phyloP scores from a whole-genome alignment of 2,797 vertebrate species.

The Zalophus californianus region DNA sequence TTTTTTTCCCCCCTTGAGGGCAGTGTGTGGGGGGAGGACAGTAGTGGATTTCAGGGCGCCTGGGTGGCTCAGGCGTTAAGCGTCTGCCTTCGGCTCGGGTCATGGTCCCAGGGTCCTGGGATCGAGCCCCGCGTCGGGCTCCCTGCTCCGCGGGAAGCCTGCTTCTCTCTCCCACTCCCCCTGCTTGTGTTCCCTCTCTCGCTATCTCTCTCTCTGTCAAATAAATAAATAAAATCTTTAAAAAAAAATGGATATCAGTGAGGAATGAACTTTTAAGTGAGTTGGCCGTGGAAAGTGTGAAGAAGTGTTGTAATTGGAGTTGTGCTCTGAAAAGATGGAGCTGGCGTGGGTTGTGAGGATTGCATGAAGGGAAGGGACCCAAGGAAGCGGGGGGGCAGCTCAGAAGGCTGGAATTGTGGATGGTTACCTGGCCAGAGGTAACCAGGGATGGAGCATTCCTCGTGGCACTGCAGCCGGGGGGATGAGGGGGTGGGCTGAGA shows the following conservation, averaged over 20 bases:
- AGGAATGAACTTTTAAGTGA: background rate
- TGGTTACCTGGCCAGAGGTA: background rate
- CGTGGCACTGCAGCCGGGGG: background rate
- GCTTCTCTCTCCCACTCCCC: too few species aligned
- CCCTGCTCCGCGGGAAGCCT: too few species aligned
- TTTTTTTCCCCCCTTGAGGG: rapidly evolving
- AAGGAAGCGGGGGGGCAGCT: background rate
- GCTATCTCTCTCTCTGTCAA: too few species aligned
- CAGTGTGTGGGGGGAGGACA: too few species aligned
- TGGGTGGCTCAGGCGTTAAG: too few species aligned
- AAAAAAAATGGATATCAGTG: background rate
- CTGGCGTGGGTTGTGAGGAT: background rate
- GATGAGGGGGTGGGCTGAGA: background rate
- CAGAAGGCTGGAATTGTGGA: background rate
- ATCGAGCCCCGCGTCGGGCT: too few species aligned
- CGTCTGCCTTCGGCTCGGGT: too few species aligned
- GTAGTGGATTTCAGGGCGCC: background rate
- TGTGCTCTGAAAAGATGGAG: background rate
- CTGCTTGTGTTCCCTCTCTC: too few species aligned
- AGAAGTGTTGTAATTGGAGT: background rate
- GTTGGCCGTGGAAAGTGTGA: background rate
- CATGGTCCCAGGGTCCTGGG: too few species aligned
- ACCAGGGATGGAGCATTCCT: background rate
- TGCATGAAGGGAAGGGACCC: background rate
- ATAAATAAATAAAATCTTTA: too few species aligned